A percentile compares a stretch with the other conserved stretches of the same genome.
phyloP scores from a whole-genome alignment of 2,797 vertebrate species.

The Scarus forsteni region DNA sequence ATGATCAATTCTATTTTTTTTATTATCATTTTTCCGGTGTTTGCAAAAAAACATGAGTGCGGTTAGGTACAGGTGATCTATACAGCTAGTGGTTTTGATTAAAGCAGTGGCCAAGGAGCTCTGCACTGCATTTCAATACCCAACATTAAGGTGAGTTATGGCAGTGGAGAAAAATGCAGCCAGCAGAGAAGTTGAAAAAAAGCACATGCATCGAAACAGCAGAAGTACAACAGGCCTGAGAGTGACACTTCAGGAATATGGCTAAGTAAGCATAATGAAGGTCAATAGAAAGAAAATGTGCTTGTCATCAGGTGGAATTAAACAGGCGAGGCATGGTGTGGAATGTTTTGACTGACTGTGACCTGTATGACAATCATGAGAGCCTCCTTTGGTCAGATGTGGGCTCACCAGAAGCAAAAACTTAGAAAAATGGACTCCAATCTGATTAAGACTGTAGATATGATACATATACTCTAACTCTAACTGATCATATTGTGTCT shows the following conservation, averaged over 20 bases:
- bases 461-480: too few relatives aligned
- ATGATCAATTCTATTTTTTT: constrained; percentile 32
- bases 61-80: constrained; percentile 32
- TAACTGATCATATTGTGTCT: too few relatives aligned
- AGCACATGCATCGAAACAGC: constrained; percentile 49
- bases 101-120: constrained; percentile 56
- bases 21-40: constrained; percentile 38
- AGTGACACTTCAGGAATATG: constrained; percentile 65
- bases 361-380: too few relatives aligned
- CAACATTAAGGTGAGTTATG: too few relatives aligned
- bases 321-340: too few relatives aligned
- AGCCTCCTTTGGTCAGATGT: too few relatives aligned
- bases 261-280: constrained; percentile 17
- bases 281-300: too few relatives aligned
- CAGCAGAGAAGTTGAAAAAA: constrained; percentile 29
- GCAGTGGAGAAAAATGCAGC: constrained; percentile 58
- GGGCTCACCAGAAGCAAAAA: too few relatives aligned
- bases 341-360: too few relatives aligned
- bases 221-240: constrained; percentile 38
- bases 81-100: constrained; percentile 69
- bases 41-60: constrained; percentile 18
- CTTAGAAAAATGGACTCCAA: too few relatives aligned
- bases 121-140: constrained; percentile 53
- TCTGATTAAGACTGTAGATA: too few relatives aligned
- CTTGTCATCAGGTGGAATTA: too few relatives aligned